phyloP scores from a whole-genome alignment of 2,797 vertebrate genomes.

The Pangasius djambal region DNA sequence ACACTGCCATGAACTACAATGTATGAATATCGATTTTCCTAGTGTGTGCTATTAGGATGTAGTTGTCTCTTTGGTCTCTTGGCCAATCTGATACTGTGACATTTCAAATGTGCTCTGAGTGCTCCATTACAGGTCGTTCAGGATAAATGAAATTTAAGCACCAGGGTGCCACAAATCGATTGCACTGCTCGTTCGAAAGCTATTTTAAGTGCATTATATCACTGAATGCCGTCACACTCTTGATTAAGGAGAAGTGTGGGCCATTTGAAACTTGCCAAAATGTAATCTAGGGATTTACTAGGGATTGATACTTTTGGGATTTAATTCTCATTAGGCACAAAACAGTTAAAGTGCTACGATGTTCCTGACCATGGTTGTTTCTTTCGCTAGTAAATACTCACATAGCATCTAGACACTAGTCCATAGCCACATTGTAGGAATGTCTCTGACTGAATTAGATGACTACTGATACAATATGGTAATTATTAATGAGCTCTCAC shows the following conservation, averaged over 20 bases:
- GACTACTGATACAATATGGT: background rate
- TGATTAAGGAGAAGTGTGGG: slow-evolving; percentile 62
- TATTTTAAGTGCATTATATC: slow-evolving; percentile 64
- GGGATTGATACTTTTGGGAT: slow-evolving; percentile 31
- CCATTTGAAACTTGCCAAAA: slow-evolving; percentile 53
- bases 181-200: slow-evolving; percentile 64
- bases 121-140: slow-evolving; percentile 39
- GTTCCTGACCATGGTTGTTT: slow-evolving; percentile 21
- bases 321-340: slow-evolving; percentile 41
- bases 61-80: slow-evolving; percentile 31
- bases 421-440: background rate
- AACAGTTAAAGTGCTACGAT: slow-evolving; percentile 24
- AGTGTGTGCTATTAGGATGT: slow-evolving; percentile 35
- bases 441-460: background rate
- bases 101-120: slow-evolving; percentile 24
- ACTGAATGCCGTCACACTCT: slow-evolving; percentile 68
- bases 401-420: background rate
- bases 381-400: background rate
- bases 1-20: slow-evolving; percentile 12
- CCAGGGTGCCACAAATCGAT: slow-evolving; percentile 38
- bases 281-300: slow-evolving; percentile 27
- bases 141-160: slow-evolving; percentile 53
- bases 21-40: slow-evolving; percentile 29
- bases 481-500: background rate
- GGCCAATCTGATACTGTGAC: slow-evolving; percentile 25